These are phyloP conservation scores for Catostomus latipinnis DNA, from an alignment of 2,797 vertebrate genomes.

Conservation along the genomic window DNA sequence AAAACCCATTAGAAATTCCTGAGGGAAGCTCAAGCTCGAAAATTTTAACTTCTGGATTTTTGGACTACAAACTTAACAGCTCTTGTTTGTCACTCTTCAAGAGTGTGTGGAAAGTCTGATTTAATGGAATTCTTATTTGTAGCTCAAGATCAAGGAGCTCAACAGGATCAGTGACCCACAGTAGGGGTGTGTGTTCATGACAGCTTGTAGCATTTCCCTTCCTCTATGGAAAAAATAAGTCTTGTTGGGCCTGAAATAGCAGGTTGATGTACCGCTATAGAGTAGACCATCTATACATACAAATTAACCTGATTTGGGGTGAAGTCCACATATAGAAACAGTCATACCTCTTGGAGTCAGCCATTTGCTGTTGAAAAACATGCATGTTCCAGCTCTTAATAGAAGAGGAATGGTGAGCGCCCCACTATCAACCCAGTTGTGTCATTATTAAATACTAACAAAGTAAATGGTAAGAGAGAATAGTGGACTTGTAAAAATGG, in stretches of 20 bases:
- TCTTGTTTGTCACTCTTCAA: not conserved
- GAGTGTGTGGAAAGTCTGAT: constrained; percentile 58
- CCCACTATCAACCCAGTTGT: not conserved
- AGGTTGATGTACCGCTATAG: not conserved
- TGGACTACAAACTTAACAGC: too few relatives aligned
- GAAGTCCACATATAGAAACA: not conserved
- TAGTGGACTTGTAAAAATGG: constrained; percentile 15
- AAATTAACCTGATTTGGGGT: not conserved
- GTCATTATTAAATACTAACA: not conserved
- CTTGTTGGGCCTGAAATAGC: constrained; percentile 54
- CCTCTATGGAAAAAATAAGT: constrained; percentile 61
- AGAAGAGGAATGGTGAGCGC: not conserved
- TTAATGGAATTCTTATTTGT: constrained; percentile 16
- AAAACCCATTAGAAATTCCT: too few relatives aligned
- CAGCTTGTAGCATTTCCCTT: constrained; percentile 48
- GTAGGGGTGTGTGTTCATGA: constrained; percentile 13
- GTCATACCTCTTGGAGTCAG: not conserved
- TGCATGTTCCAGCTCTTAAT: not conserved
- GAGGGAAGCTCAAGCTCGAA: too few relatives aligned
- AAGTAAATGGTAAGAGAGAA: constrained; percentile 45
- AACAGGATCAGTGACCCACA: constrained; percentile 46
- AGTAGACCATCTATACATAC: not conserved
- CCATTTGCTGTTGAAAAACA: not conserved
- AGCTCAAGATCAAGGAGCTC: constrained; percentile 38
- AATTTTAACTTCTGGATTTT: too few relatives aligned